phyloP scores from a whole-genome alignment of 2,113 vertebrate species.

The Prietella phreatophila region DNA sequence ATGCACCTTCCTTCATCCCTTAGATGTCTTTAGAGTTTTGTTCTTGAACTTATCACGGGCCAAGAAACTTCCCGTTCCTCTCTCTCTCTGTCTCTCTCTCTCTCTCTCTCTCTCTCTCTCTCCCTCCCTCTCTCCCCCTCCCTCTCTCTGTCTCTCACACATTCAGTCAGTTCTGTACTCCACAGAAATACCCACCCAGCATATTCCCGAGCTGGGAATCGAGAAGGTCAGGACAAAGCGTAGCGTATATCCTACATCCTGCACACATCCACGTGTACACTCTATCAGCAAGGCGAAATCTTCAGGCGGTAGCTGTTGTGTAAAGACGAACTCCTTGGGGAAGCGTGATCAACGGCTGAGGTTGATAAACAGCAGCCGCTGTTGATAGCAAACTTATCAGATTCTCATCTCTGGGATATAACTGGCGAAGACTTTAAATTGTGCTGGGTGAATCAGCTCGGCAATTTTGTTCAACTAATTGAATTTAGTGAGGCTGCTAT shows the following conservation, averaged over 20 bases:
- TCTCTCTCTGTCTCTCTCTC: background rate
- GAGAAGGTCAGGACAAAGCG: background rate
- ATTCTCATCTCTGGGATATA: conserved; percentile 44
- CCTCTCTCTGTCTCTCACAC: background rate
- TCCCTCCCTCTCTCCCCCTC: background rate
- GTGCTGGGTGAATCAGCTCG: conserved; percentile 39
- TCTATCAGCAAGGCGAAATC: conserved; percentile 25
- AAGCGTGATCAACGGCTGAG: conserved; percentile 35
- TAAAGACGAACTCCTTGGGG: conserved; percentile 37
- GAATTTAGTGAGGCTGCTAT: conserved; percentile 47
- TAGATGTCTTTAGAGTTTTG: conserved; percentile 30
- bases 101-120: background rate
- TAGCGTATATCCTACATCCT: background rate
- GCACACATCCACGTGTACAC: background rate
- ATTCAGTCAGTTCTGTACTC: background rate
- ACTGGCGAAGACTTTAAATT: conserved; percentile 31
- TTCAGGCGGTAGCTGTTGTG: conserved; percentile 31
- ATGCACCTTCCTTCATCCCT: conserved; percentile 12
- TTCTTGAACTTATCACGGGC: background rate
- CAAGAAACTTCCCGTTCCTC: background rate
- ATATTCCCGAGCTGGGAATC: background rate
- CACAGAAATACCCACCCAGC: background rate
- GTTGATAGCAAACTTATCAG: conserved; percentile 47
- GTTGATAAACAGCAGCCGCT: conserved; percentile 38
- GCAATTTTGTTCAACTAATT: conserved; percentile 48